A percentile compares a stretch with the other conserved stretches of the same genome.
Evolutionary conservation across 1,140 invertebrate species (phyloP).

Genomic region (Platyscapa corneri): DNA sequence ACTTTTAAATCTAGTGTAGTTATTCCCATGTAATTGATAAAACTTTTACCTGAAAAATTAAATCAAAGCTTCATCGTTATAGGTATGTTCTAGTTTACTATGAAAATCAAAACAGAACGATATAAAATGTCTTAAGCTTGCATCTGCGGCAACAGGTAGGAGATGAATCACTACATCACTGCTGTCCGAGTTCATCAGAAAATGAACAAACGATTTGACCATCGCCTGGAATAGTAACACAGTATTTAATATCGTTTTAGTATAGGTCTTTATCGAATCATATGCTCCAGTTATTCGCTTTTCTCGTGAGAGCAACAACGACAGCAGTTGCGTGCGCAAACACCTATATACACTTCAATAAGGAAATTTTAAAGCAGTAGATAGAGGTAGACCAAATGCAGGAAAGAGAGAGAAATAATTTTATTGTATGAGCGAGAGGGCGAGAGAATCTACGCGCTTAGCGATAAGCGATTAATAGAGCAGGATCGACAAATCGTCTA

Average conservation of each 20-base stretch:
- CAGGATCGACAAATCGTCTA: conserved; percentile 36
- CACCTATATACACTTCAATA: not conserved
- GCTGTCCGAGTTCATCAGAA: conserved; percentile 13
- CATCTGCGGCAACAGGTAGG: not conserved
- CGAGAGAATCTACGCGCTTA: conserved; percentile 12
- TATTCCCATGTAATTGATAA: no score
- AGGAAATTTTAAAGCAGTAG: not conserved
- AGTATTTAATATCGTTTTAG: conserved; percentile 20
- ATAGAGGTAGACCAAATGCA: not conserved
- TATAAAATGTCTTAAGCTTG: not conserved
- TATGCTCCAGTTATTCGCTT: conserved; percentile 4
- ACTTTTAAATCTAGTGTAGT: no score
- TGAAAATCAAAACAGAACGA: not conserved
- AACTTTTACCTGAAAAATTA: no score
- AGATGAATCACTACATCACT: not conserved
- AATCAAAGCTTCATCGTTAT: no score
- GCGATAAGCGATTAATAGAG: conserved; percentile 47
- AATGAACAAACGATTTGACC: not conserved
- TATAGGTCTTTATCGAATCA: conserved; percentile 27
- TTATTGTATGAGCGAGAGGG: conserved; percentile 28
- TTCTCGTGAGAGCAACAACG: not conserved
- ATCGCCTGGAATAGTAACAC: conserved; percentile 27
- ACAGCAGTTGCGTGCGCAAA: not conserved
- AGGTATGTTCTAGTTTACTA: not conserved
- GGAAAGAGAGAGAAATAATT: conserved; percentile 11